Conservation (phyloP, 2,797 vertebrate species). For the Sebastes steindachneri region DNA sequence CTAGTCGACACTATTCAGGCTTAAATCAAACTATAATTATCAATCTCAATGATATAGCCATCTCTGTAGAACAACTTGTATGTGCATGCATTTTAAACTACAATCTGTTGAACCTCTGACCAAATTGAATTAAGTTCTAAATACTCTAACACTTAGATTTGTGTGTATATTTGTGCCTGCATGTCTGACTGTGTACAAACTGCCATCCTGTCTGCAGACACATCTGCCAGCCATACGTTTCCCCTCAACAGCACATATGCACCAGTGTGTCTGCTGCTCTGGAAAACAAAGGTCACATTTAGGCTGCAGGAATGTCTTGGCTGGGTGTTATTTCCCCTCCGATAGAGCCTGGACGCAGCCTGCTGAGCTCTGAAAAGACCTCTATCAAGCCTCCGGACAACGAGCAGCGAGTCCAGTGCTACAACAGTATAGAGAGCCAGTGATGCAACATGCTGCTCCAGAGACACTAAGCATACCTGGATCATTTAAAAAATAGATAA, state of each 20-base stretch:
- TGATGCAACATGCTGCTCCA: not conserved
- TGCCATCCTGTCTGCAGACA: conserved; percentile 29
- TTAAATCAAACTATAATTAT: not conserved
- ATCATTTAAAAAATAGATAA: not conserved
- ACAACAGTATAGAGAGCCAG: not conserved
- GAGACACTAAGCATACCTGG: not conserved
- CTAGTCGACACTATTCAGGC: not conserved
- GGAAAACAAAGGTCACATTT: conserved; percentile 79
- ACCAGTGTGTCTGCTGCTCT: conserved; percentile 35
- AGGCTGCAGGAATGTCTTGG: conserved; percentile 76
- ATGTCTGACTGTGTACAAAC: not conserved
- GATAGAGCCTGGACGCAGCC: conserved; percentile 30
- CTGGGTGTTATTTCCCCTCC: conserved; percentile 70
- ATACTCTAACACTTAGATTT: not conserved
- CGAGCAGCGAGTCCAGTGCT: not conserved
- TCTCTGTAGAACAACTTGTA: not conserved
- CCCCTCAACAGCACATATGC: conserved; percentile 42
- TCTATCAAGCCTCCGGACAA: not conserved
- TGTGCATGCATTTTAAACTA: not conserved
- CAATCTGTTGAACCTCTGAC: not conserved
- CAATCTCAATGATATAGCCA: not conserved
- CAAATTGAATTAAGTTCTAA: not conserved
- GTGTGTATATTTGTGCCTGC: not conserved
- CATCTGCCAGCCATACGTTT: conserved; percentile 66
- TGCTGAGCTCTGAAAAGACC: conserved; percentile 27